A percentile compares a stretch with the other conserved stretches of the same genome.
Conservation (phyloP, 2,888 invertebrate genomes). For the Lepeophtheirus nordmannii region DNA sequence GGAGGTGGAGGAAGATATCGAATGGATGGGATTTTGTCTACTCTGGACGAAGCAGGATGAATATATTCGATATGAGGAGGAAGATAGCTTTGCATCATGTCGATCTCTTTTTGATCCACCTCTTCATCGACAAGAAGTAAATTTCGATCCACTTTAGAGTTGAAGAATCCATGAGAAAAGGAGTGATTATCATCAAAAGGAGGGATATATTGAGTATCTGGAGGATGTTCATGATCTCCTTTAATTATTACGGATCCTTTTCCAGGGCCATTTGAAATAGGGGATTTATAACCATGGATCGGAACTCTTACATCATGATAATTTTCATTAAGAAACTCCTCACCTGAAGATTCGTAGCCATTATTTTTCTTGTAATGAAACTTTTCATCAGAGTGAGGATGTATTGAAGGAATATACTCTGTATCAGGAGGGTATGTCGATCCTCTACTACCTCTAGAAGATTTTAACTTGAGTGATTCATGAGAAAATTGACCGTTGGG, state of each 20-base stretch:
- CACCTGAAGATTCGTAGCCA: not conserved
- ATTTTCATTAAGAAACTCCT: not conserved
- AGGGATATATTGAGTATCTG: conserved; percentile 11
- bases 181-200: not conserved
- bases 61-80: not conserved
- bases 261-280: not conserved
- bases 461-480: too few species aligned
- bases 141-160: not conserved
- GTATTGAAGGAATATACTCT: not conserved
- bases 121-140: not conserved
- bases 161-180: not conserved
- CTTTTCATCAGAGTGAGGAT: too few species aligned
- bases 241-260: not conserved
- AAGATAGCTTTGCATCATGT: conserved; percentile 2
- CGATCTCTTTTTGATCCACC: not conserved
- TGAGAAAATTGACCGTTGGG: not conserved
- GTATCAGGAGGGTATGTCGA: not conserved
- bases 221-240: not conserved
- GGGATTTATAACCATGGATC: not conserved
- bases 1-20: not conserved
- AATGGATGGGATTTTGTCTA: not conserved
- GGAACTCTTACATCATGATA: not conserved
- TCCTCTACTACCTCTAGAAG: not conserved
- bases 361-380: not conserved
- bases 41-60: not conserved